A percentile compares a stretch with the other conserved stretches of the same genome.
Conservation (phyloP, 1,140 invertebrate species). For the Bombus huntii region DNA sequence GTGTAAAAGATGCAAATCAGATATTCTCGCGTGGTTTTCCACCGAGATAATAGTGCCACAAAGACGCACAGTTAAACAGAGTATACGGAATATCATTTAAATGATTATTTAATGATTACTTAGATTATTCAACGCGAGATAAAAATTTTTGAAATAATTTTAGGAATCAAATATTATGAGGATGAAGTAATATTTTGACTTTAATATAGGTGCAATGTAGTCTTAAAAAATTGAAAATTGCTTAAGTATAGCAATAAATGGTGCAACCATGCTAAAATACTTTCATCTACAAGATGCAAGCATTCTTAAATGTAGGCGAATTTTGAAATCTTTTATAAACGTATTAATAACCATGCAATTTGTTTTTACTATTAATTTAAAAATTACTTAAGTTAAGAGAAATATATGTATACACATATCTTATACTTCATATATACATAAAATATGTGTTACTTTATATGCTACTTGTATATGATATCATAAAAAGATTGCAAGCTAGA, state of each 20-base stretch:
- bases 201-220: neutral
- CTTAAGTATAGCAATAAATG: conserved; percentile 31
- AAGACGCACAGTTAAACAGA: conserved; percentile 2
- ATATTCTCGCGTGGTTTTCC: conserved; percentile 40
- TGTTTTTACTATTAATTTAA: conserved; percentile 10
- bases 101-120: neutral
- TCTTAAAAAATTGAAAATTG: conserved; percentile 5
- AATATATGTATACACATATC: neutral
- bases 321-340: conserved; percentile 24
- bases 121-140: neutral
- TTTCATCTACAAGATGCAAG: conserved; percentile 46
- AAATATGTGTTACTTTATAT: conserved; percentile 29
- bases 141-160: neutral
- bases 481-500: conserved; percentile 59
- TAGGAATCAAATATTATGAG: neutral
- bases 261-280: conserved; percentile 62
- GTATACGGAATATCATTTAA: neutral
- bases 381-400: conserved; percentile 23
- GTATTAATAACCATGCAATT: conserved; percentile 50
- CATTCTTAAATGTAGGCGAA: conserved; percentile 51
- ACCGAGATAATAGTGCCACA: conserved; percentile 16
- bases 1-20: conserved; percentile 52
- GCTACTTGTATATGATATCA: conserved; percentile 15
- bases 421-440: conserved; percentile 9
- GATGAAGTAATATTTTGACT: conserved; percentile 1